Conservation (phyloP, 2,797 vertebrate species). For the Sus cebifrons region DNA sequence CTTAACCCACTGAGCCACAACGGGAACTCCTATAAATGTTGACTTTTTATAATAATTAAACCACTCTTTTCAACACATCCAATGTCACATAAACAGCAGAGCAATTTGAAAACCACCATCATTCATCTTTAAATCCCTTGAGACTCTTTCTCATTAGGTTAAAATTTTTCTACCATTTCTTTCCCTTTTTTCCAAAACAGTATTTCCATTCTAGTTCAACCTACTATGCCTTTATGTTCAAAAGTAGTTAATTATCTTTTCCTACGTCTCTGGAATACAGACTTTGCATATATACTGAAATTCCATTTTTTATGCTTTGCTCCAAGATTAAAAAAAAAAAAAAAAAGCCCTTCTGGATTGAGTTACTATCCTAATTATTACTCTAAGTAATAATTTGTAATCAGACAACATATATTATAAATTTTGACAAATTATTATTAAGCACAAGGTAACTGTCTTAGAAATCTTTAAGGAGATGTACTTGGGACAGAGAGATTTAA, state of each 20-base stretch:
- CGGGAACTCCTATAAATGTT: not conserved
- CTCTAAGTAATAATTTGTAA: not conserved
- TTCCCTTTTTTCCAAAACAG: not conserved
- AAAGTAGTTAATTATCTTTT: not conserved
- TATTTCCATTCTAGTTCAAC: not conserved
- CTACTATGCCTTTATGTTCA: not conserved
- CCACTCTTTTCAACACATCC: not conserved
- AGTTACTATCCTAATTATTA: not conserved
- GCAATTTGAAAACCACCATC: not conserved
- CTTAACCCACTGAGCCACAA: too few relatives aligned
- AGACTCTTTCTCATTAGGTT: not conserved
- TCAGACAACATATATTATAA: not conserved
- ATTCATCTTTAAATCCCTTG: not conserved
- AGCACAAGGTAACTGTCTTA: not conserved
- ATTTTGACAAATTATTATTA: not conserved
- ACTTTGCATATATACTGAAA: not conserved
- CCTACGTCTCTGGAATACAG: not conserved
- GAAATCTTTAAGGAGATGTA: not conserved
- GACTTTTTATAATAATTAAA: not conserved
- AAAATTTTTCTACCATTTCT: not conserved
- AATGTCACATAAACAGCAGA: not conserved
- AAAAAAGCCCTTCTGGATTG: not conserved
- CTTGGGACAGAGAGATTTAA: not conserved
- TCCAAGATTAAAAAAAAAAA: not conserved
- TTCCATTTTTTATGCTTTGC: not conserved